phyloP scores from a whole-genome alignment of 2,888 invertebrate genomes.

The Standfussiana lucernea region DNA sequence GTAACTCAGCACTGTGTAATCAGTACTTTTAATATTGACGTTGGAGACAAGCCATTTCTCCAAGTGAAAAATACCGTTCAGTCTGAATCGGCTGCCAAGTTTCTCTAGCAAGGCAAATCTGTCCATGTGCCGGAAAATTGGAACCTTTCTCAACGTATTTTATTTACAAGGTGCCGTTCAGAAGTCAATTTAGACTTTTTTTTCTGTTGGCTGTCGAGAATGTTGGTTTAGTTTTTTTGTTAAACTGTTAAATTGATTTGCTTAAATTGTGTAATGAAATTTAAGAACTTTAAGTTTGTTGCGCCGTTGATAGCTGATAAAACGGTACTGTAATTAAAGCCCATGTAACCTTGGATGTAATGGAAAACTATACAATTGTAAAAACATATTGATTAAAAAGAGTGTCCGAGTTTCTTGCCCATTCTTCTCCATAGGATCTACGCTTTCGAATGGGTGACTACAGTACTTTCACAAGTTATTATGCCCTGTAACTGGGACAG shows the following conservation, averaged over 20 bases:
- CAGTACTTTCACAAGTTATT: too few species aligned
- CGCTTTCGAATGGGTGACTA: too few species aligned
- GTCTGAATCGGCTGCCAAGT: constrained; percentile 77
- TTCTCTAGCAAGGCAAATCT: constrained; percentile 75
- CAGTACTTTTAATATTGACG: constrained; percentile 39
- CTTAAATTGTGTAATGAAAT: background rate
- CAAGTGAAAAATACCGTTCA: constrained; percentile 75
- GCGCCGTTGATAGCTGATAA: too few species aligned
- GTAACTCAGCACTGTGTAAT: constrained; percentile 5
- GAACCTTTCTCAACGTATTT: constrained; percentile 74
- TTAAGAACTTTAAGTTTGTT: background rate
- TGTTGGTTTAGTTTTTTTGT: background rate
- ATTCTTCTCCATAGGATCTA: too few species aligned
- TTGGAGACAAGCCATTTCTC: constrained; percentile 69
- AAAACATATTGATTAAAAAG: too few species aligned
- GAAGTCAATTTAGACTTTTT: constrained; percentile 44
- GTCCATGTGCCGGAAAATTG: constrained; percentile 79
- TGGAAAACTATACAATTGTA: too few species aligned
- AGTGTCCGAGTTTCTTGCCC: too few species aligned
- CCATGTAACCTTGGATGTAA: too few species aligned
- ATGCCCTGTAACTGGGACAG: too few species aligned
- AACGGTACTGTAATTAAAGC: too few species aligned
- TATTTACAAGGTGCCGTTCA: constrained; percentile 70
- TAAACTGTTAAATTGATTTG: constrained; percentile 10
- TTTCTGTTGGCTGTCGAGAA: constrained; percentile 13